A percentile compares a stretch with the other conserved stretches of the same genome.
phyloP scores from a whole-genome alignment of 2,113 vertebrate species.

The Aegotheles bennettii region DNA sequence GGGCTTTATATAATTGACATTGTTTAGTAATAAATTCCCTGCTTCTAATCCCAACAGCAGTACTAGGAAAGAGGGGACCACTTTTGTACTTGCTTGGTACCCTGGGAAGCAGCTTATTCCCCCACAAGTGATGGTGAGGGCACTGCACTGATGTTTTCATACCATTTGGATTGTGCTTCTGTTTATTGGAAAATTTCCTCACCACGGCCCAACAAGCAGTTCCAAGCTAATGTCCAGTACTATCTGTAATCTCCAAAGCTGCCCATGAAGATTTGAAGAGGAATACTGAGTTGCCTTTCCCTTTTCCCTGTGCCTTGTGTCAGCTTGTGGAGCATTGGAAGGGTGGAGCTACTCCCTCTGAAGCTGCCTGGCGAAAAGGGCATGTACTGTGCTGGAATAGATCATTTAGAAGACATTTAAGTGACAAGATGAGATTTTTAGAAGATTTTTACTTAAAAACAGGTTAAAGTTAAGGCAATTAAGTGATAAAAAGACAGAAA shows the following conservation, averaged over 20 bases:
- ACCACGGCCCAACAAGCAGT: neutral
- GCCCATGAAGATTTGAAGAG: neutral
- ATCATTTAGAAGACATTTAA: neutral
- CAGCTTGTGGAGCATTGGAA: neutral
- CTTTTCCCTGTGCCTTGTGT: neutral
- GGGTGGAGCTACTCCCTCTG: neutral
- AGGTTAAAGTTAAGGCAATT: neutral
- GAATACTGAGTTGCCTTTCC: neutral
- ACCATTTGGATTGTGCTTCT: neutral
- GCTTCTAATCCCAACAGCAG: neutral
- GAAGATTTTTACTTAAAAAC: neutral
- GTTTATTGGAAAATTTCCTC: neutral
- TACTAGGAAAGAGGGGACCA: neutral
- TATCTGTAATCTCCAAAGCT: neutral
- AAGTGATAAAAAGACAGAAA: neutral
- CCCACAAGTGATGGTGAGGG: rapidly evolving
- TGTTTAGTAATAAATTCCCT: neutral
- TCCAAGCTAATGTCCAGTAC: neutral
- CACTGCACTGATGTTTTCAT: neutral
- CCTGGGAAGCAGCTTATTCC: neutral
- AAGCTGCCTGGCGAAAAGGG: neutral
- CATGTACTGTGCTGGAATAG: neutral
- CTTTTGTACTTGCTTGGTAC: neutral
- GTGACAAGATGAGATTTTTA: neutral
- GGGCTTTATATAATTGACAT: neutral